phyloP scores from a whole-genome alignment of 1,140 invertebrate species.

The Ostrea edulis region DNA sequence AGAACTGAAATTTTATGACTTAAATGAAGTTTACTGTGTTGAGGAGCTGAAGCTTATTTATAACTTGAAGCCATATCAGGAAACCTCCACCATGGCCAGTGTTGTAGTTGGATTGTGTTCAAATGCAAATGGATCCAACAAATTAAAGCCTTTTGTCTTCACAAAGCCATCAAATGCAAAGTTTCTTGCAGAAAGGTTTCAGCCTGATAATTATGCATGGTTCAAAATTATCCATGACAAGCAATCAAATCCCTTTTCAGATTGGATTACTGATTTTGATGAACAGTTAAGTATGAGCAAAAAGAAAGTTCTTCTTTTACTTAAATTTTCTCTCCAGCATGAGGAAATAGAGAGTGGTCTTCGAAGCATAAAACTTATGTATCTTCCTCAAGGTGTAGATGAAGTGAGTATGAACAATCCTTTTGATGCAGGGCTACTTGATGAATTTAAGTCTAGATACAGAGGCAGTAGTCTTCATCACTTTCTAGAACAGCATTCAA shows the following conservation, averaged over 20 bases:
- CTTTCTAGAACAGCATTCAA: neutral
- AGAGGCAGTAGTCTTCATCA: slow-evolving; percentile 6
- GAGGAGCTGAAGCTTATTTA: slow-evolving; percentile 23
- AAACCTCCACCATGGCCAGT: neutral
- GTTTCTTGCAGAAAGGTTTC: slow-evolving; percentile 25
- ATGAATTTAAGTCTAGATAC: slow-evolving; percentile 27
- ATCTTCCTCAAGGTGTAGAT: slow-evolving; percentile 5
- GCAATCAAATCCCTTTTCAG: slow-evolving; percentile 11
- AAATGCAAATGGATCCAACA: slow-evolving; percentile 40
- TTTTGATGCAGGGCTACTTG: slow-evolving; percentile 9
- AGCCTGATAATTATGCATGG: slow-evolving; percentile 27
- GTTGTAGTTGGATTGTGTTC: slow-evolving; percentile 27
- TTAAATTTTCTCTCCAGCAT: slow-evolving; percentile 31
- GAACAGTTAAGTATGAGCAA: neutral
- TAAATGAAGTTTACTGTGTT: slow-evolving; percentile 38
- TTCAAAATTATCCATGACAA: neutral
- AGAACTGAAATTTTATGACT: slow-evolving; percentile 35
- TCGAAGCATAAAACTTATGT: slow-evolving; percentile 33
- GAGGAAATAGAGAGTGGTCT: slow-evolving; percentile 8
- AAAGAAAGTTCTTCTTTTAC: slow-evolving; percentile 19
- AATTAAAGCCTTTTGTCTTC: slow-evolving; percentile 33
- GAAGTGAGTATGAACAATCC: slow-evolving; percentile 13
- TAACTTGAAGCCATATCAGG: slow-evolving; percentile 32
- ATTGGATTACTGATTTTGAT: slow-evolving; percentile 13
- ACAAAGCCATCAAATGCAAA: neutral